phyloP scores from a whole-genome alignment of 1,140 invertebrate genomes.

The Anagrus nilaparvatae region DNA sequence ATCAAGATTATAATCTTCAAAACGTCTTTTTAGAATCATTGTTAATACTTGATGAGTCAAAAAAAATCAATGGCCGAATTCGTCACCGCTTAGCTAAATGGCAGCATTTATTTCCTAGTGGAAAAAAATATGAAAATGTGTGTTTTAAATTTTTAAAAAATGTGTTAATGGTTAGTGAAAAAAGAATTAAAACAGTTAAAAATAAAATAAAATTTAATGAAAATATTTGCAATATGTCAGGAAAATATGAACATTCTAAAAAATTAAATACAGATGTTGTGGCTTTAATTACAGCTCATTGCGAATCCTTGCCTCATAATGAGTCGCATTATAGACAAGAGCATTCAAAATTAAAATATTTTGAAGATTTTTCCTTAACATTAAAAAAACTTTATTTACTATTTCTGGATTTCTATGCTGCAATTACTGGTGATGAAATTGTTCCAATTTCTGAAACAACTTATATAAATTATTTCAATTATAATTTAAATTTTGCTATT shows the following conservation, averaged over 20 bases:
- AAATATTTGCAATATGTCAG: conserved; percentile 2
- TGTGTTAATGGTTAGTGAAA: conserved; percentile 2
- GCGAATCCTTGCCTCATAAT: conserved; percentile 9
- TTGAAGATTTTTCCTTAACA: conserved; percentile 8
- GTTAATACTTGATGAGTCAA: conserved; percentile 1
- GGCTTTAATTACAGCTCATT: conserved; percentile 11
- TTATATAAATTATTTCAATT: conserved; percentile 14
- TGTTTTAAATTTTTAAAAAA: conserved; percentile 7
- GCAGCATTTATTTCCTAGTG: conserved; percentile 5
- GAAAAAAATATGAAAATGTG: neutral
- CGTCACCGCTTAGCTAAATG: conserved; percentile 1
- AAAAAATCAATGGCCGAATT: neutral
- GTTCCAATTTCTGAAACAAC: conserved; percentile 1
- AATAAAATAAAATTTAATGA: conserved; percentile 3
- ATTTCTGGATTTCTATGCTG: conserved; percentile 11
- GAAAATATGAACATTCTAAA: conserved; percentile 6
- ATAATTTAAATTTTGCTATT: conserved; percentile 11
- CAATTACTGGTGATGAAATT: neutral
- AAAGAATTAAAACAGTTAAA: conserved; percentile 6
- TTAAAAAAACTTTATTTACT: conserved; percentile 7
- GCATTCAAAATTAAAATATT: conserved; percentile 10
- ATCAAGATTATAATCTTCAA: conserved; percentile 5
- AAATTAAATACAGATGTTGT: conserved; percentile 12
- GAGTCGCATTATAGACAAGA: conserved; percentile 9
- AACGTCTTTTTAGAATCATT: conserved; percentile 2